These are phyloP conservation scores for Apostichopus californicus DNA, from an alignment of 35 echinoderm and acorn worm genomes.

Conservation along the genomic window DNA sequence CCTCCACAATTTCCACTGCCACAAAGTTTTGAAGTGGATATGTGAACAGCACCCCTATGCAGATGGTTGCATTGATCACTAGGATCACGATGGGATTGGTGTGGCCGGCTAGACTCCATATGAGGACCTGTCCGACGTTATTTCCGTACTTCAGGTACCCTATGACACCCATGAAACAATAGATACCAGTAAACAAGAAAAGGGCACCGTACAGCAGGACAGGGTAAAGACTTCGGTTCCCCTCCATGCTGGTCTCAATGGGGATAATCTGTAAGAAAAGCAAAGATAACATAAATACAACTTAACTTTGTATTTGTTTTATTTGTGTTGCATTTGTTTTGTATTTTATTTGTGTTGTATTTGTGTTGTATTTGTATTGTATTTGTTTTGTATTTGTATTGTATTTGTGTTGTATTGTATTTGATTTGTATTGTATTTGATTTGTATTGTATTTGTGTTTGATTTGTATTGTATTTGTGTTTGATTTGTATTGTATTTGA, in stretches of 20 bases:
- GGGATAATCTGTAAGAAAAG: slow-evolving; percentile 81
- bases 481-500: no score
- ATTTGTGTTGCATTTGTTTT: no score
- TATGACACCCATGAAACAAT: slow-evolving; percentile 71
- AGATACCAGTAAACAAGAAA: slow-evolving; percentile 72
- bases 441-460: no score
- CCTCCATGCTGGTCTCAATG: slow-evolving; percentile 95
- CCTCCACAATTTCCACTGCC: slow-evolving; percentile 80
- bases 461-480: no score
- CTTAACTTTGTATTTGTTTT: no score
- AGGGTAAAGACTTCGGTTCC: slow-evolving; percentile 72
- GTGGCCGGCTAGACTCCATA: slow-evolving; percentile 64
- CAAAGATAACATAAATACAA: background rate
- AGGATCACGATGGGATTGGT: slow-evolving; percentile 17
- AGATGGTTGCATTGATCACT: slow-evolving; percentile 56
- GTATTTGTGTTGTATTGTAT: no score
- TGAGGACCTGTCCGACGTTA: slow-evolving; percentile 71
- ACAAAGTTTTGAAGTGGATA: slow-evolving; percentile 90
- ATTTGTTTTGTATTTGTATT: no score
- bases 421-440: no score
- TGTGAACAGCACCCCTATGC: slow-evolving; percentile 80
- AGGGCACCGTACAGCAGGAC: slow-evolving; percentile 73
- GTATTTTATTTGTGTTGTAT: no score
- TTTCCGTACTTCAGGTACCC: slow-evolving; percentile 82
- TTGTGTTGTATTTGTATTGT: no score